Conservation (phyloP, 2,113 vertebrate species). For the Atractosteus spatula region DNA sequence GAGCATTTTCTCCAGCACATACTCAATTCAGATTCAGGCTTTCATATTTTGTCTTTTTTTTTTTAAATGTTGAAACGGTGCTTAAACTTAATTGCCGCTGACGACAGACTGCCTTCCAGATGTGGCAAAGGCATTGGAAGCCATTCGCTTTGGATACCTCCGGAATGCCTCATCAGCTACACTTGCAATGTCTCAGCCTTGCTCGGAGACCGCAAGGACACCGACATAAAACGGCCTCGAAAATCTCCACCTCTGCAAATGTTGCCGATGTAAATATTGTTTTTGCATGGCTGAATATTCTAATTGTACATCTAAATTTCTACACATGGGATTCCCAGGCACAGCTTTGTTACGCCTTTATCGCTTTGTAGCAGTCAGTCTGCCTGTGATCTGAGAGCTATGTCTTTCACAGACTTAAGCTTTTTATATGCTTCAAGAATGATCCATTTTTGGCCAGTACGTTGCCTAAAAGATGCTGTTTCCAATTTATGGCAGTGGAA, state of each 20-base stretch:
- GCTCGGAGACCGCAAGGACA: too few species aligned
- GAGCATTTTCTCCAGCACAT: too few species aligned
- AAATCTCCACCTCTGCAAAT: neutral
- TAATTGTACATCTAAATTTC: neutral
- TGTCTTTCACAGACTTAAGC: neutral
- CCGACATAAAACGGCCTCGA: too few species aligned
- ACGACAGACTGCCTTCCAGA: too few species aligned
- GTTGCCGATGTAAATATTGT: neutral
- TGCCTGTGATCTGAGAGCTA: neutral
- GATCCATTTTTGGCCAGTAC: neutral
- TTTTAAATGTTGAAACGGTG: too few species aligned
- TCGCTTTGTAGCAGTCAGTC: neutral
- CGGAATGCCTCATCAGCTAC: too few species aligned
- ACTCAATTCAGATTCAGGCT: too few species aligned
- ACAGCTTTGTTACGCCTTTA: neutral
- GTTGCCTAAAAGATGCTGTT: neutral
- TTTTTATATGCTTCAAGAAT: constrained; percentile 4
- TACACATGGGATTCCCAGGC: neutral
- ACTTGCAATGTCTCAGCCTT: too few species aligned
- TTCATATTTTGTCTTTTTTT: too few species aligned
- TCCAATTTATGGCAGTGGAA: constrained; percentile 19
- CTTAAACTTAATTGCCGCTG: too few species aligned
- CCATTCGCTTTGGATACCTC: too few species aligned
- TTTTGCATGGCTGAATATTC: neutral
- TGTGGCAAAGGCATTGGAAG: too few species aligned